These are phyloP conservation scores for Lycaena phlaeas DNA, from an alignment of 2,888 invertebrate genomes.

Conservation along the genomic window DNA sequence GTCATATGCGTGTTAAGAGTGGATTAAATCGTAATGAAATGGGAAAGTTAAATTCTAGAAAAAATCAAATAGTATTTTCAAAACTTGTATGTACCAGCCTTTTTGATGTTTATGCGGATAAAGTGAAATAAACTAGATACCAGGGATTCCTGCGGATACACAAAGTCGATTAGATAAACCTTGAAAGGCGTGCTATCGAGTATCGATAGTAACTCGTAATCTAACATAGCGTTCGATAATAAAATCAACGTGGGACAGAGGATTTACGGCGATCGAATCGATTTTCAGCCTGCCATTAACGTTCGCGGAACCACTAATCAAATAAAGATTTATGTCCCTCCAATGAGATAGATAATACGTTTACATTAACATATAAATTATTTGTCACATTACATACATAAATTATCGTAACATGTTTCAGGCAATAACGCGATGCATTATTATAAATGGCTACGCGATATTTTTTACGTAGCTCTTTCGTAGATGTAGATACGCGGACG, in stretches of 20 bases:
- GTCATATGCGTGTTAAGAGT: no score
- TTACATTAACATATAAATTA: background rate
- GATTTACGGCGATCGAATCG: slow-evolving; percentile 22
- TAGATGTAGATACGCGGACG: no score
- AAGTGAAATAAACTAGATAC: slow-evolving; percentile 6
- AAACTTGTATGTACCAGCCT: background rate
- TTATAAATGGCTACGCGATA: no score
- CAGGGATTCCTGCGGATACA: slow-evolving; percentile 20
- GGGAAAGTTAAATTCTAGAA: no score
- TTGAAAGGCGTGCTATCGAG: slow-evolving; percentile 20
- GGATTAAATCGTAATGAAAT: no score
- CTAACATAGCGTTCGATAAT: slow-evolving; percentile 21
- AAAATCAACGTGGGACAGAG: slow-evolving; percentile 25
- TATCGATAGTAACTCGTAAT: slow-evolving; percentile 19
- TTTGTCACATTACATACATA: background rate
- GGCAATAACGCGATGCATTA: no score
- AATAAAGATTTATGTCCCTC: slow-evolving; percentile 2
- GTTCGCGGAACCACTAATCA: slow-evolving; percentile 13
- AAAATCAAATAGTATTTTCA: slow-evolving; percentile 1
- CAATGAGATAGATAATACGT: background rate
- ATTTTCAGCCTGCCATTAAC: slow-evolving; percentile 21
- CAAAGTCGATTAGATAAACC: slow-evolving; percentile 21
- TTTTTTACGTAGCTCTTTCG: no score
- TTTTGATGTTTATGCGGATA: slow-evolving; percentile 1
- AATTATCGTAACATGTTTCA: slow-evolving; percentile 2